Base-by-base conservation (phyloP, 2,113 vertebrate genomes). In the Gymnarchus niloticus region DNA sequence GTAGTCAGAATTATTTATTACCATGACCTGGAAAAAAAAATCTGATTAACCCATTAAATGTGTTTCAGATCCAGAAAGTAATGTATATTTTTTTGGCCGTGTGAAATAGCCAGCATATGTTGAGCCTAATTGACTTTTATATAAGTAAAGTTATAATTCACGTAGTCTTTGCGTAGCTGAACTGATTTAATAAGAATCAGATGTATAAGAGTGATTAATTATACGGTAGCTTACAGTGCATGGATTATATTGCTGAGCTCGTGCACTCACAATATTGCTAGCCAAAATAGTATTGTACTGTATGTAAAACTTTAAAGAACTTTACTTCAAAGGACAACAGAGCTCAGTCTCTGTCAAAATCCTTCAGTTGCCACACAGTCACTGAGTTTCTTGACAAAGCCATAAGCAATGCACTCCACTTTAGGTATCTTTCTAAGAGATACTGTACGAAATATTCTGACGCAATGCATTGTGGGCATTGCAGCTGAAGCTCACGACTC, bases 121-220 rank as follows among this genome's bases (percentile, higher is more conserved):
- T 25, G 25, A 61, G 77, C 77, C 87, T 89, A 87, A 89, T 90
- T 83, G 87, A 77, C 85, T 89, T 87, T 88, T 48, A 90, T 86
- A 90, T 76, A 88, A 89, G 73, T 80, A 21, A 19, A 23, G 57
- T 37, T 33, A 48, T 69, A 73, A 73, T 84, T 73, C 61, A 76
- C 57, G 17, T 78, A 14, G 54, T 44, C 77, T 83, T 69, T 82
- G 37, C 73, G 14, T 59, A 56, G 80, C 80, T 85, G 87, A 85
- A 90, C 83, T 88, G 81, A 57, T 91, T 88, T 85, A 89, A 86
- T 88, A 90, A 85, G 59, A 91, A 87, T 89, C 84, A 56, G 33
- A 80, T 69, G 12, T 56, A 84, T 73, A 19, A 73, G 61, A 49
- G 7, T 83, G 85, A 89, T 86, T 86, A 87, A 87, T 88, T 86